Evolutionary conservation across 30 jellyfish, hydroid and myxozoan species (phyloP).

Genomic region (Phacellophora camtschatica): DNA sequence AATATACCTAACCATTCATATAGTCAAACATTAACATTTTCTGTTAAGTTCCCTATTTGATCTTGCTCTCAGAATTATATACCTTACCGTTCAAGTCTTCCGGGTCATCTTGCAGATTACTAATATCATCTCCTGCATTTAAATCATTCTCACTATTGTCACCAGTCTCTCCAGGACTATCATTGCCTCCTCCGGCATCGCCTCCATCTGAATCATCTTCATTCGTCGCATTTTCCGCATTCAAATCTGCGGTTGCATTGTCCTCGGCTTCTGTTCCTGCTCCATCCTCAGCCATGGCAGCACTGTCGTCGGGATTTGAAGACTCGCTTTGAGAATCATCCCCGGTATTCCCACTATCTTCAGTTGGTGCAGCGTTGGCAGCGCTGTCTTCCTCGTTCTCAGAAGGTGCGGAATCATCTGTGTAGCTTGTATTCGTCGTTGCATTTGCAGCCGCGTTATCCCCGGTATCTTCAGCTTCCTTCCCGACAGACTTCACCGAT

Average conservation of each 20-base stretch:
- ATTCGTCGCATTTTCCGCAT: slow-evolving; percentile 1
- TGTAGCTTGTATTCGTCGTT: neutral
- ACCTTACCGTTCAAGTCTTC: slow-evolving; percentile 24
- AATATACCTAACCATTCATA: no score
- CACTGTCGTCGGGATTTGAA: neutral
- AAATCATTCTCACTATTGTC: neutral
- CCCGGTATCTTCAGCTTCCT: neutral
- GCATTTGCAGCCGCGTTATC: neutral
- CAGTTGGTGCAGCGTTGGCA: neutral
- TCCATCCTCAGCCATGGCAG: neutral
- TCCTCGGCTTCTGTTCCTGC: neutral
- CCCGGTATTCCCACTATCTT: neutral
- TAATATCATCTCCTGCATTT: slow-evolving; percentile 6
- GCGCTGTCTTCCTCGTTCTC: neutral
- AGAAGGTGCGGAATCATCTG: neutral
- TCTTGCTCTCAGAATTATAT: neutral
- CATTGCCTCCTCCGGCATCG: slow-evolving; percentile 4
- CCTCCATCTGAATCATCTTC: neutral
- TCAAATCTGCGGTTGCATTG: neutral
- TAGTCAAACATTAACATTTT: no score
- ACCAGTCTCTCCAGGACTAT: slow-evolving; percentile 6
- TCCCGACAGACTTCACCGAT: slow-evolving; percentile 18
- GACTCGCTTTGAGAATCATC: neutral
- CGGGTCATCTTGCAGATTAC: neutral
- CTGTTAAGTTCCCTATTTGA: no score